A percentile compares a stretch with the other conserved stretches of the same genome.
phyloP scores from a whole-genome alignment of 2,797 vertebrate genomes.

The Hypotaenidia philippensis region DNA sequence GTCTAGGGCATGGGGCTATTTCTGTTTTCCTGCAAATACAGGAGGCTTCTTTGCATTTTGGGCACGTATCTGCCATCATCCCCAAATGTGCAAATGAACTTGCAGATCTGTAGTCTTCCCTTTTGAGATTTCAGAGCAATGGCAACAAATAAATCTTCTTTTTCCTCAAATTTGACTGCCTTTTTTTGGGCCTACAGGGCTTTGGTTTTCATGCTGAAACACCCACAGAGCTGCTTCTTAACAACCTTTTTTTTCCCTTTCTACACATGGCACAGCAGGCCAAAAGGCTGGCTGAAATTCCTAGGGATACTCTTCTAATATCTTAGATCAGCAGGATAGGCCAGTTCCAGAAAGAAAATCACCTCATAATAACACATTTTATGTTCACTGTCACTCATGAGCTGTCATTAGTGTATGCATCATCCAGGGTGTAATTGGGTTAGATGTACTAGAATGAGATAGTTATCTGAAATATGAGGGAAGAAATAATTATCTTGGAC shows the following conservation, averaged over 20 bases:
- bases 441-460: conserved; percentile 57
- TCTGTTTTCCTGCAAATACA: conserved; percentile 17
- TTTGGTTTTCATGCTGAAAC: conserved; percentile 32
- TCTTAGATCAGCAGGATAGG: conserved; percentile 1
- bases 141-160: conserved; percentile 9
- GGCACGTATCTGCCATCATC: not conserved
- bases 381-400: conserved; percentile 49
- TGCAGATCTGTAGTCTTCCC: not conserved
- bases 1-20: not conserved
- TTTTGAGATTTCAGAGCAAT: not conserved
- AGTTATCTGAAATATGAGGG: conserved; percentile 55
- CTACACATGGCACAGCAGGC: not conserved
- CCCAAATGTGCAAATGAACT: not conserved
- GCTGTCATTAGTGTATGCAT: conserved; percentile 44
- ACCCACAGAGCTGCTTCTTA: not conserved
- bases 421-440: conserved; percentile 58
- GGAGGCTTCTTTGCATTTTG: not conserved
- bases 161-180: not conserved
- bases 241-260: not conserved
- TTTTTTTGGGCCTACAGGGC: not conserved
- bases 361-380: not conserved
- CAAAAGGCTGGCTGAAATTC: conserved; percentile 24
- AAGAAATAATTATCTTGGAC: conserved; percentile 66
- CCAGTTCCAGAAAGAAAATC: conserved; percentile 40
- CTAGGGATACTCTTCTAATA: not conserved